Evolutionary conservation across 2,888 invertebrate species (phyloP).

Genomic region (Biston betularia): DNA sequence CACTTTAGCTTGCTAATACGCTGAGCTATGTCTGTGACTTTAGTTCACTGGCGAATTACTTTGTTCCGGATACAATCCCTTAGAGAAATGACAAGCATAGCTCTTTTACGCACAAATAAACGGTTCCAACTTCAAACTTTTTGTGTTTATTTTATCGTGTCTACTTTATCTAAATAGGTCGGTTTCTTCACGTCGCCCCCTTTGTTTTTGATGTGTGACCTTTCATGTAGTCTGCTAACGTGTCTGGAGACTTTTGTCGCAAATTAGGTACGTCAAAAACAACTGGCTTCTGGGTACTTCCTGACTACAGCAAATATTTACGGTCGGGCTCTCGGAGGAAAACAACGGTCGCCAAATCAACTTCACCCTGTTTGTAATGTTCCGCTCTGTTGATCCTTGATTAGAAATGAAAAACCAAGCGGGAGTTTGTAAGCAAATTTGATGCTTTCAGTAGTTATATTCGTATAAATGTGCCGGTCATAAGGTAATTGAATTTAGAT

Average conservation of each 20-base stretch:
- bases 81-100: too few relatives aligned
- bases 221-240: constrained; percentile 29
- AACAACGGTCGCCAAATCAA: constrained; percentile 45
- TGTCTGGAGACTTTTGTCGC: constrained; percentile 26
- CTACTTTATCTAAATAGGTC: constrained; percentile 25
- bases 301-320: constrained; percentile 35
- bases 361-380: constrained; percentile 44
- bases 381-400: constrained; percentile 39
- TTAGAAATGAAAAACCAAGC: constrained; percentile 36
- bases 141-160: constrained; percentile 5
- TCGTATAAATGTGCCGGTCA: neutral
- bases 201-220: constrained; percentile 26
- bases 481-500: neutral
- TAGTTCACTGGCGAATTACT: too few relatives aligned
- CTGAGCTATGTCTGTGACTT: too few relatives aligned
- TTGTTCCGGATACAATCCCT: too few relatives aligned
- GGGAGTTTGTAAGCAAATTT: constrained; percentile 20
- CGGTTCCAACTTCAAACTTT: neutral
- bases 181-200: constrained; percentile 21
- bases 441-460: neutral
- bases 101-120: neutral
- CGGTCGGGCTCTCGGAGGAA: constrained; percentile 33
- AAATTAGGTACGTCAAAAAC: constrained; percentile 32
- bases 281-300: constrained; percentile 27
- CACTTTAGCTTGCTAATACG: too few relatives aligned